A percentile compares a stretch with the other conserved stretches of the same genome.
phyloP scores from a whole-genome alignment of 2,888 invertebrate genomes.

The Penaeus monodon region DNA sequence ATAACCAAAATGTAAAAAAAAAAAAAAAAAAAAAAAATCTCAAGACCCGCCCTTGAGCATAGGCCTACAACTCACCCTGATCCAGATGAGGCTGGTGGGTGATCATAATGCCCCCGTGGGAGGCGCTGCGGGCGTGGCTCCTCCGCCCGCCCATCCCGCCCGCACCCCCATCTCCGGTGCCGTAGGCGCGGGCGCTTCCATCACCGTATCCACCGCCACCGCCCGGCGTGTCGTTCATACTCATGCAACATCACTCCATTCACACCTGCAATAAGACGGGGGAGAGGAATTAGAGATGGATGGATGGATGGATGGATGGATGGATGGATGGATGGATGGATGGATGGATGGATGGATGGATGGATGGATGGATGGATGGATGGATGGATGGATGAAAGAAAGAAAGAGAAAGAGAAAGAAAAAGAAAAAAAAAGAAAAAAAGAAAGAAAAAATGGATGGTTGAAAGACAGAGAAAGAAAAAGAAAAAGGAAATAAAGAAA shows the following conservation, averaged over 20 bases:
- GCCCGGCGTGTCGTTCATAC: conserved; percentile 26
- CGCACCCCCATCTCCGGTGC: conserved; percentile 12
- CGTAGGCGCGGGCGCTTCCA: conserved; percentile 34
- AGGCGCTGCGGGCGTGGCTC: conserved; percentile 83
- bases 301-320: too few species aligned
- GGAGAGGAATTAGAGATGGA: not conserved
- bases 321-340: too few species aligned
- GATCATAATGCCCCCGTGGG: conserved; percentile 78
- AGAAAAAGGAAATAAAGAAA: too few species aligned
- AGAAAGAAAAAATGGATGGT: too few species aligned
- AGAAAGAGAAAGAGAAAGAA: too few species aligned
- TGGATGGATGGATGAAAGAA: too few species aligned
- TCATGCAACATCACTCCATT: conserved; percentile 38
- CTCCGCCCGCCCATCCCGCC: conserved; percentile 16
- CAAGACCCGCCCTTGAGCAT: conserved; percentile 67
- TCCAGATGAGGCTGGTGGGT: conserved; percentile 69
- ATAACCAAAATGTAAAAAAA: not conserved
- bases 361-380: too few species aligned
- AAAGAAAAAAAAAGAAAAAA: too few species aligned
- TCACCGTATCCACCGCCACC: conserved; percentile 35
- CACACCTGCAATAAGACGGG: not conserved
- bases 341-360: too few species aligned
- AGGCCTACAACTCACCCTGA: conserved; percentile 65
- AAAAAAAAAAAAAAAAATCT: not conserved
- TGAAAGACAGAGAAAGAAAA: too few species aligned